Conservation (phyloP, 2,888 invertebrate genomes). For the Scrobipalpa atriplicella region DNA sequence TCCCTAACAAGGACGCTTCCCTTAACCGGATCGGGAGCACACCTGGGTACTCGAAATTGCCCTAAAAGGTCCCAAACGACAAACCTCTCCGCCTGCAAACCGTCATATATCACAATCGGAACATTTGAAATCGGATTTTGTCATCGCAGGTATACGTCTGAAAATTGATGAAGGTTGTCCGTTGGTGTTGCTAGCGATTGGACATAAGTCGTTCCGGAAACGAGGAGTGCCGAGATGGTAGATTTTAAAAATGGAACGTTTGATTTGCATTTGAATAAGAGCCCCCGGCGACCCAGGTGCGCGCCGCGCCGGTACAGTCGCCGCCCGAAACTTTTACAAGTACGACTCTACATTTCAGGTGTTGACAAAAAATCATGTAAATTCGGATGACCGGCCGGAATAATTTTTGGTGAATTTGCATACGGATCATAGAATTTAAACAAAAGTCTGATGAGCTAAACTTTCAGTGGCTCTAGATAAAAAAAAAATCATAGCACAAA, state of each 20-base stretch:
- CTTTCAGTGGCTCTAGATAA: background rate
- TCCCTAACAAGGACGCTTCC: conserved; percentile 81
- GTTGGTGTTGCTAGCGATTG: conserved; percentile 62
- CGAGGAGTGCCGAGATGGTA: conserved; percentile 79
- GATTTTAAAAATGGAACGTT: conserved; percentile 83
- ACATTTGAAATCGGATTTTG: conserved; percentile 41
- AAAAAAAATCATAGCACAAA: too few species aligned
- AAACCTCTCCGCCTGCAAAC: conserved; percentile 42
- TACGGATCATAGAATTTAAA: conserved; percentile 24
- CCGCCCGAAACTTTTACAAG: conserved; percentile 58
- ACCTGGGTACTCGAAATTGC: conserved; percentile 81
- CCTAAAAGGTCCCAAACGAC: conserved; percentile 81
- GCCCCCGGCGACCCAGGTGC: conserved; percentile 82
- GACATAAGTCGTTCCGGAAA: conserved; percentile 81
- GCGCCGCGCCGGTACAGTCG: conserved; percentile 70
- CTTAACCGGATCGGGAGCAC: conserved; percentile 83
- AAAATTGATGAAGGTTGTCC: conserved; percentile 42
- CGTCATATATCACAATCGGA: conserved; percentile 43
- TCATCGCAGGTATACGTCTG: conserved; percentile 37
- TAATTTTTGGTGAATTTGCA: conserved; percentile 38
- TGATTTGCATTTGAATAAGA: conserved; percentile 84
- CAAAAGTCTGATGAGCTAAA: background rate
- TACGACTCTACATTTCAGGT: conserved; percentile 13
- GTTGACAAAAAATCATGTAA: conserved; percentile 26
- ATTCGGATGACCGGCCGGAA: conserved; percentile 26